These are phyloP conservation scores for Okapia johnstoni DNA, from an alignment of 2,113 vertebrate species.

Conservation along the genomic window DNA sequence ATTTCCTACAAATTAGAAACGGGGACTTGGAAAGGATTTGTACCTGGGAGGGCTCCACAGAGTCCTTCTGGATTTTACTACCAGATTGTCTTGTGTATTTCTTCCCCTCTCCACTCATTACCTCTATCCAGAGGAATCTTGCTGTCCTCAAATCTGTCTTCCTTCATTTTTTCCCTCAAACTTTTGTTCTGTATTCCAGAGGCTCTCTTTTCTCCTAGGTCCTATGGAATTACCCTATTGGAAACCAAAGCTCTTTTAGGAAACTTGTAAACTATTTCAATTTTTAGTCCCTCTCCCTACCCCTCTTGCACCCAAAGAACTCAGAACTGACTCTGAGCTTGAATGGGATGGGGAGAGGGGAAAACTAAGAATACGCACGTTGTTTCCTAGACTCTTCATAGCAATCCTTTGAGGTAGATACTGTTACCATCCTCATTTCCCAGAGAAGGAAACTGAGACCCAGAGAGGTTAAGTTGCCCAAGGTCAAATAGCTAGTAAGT, in stretches of 20 bases:
- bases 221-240: neutral
- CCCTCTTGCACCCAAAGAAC: neutral
- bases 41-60: neutral
- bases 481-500: neutral
- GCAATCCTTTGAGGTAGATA: neutral
- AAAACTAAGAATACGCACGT: neutral
- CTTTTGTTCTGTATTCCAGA: neutral
- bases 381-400: neutral
- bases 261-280: neutral
- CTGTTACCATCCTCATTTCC: neutral
- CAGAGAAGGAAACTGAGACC: neutral
- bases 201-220: neutral
- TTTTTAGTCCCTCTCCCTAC: neutral
- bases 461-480: neutral
- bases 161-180: neutral
- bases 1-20: neutral
- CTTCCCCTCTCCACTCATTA: neutral
- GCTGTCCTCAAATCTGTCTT: constrained; percentile 13
- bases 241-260: neutral
- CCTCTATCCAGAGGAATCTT: neutral
- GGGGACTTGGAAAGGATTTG: neutral
- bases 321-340: neutral
- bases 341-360: neutral
- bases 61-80: neutral
- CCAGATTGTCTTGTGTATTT: neutral